Percentiles rank a stretch among this genome's conserved stretches.
Conservation (phyloP, 2,797 vertebrate genomes). For the Myotis pilosus region DNA sequence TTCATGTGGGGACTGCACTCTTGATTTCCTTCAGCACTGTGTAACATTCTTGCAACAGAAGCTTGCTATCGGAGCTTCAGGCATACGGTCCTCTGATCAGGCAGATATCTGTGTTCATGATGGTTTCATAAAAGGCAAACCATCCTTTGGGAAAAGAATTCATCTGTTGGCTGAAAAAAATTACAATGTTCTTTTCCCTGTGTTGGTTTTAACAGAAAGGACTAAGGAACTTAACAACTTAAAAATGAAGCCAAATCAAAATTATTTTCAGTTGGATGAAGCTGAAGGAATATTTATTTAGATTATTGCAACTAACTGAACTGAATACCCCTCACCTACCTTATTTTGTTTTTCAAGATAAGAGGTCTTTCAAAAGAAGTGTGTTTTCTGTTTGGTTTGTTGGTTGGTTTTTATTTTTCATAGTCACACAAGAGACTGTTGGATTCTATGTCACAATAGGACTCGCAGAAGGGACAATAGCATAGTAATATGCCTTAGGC, state of each 20-base stretch:
- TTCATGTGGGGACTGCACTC: background rate
- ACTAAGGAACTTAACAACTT: background rate
- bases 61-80: background rate
- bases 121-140: background rate
- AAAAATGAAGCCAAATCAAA: constrained; percentile 47
- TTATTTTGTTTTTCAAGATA: background rate
- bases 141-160: background rate
- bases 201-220: constrained; percentile 13
- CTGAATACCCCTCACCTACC: background rate
- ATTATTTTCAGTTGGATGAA: constrained; percentile 12
- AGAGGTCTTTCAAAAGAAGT: constrained; percentile 18
- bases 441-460: background rate
- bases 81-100: background rate
- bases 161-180: constrained; percentile 35
- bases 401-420: constrained; percentile 26
- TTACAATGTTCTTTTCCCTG: background rate
- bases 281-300: constrained; percentile 49
- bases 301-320: constrained; percentile 43
- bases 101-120: background rate
- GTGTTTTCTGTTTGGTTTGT: constrained; percentile 23
- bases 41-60: background rate
- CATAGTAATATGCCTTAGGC: background rate
- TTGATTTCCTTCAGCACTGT: background rate
- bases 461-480: background rate
- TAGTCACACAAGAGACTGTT: background rate